Percentiles rank a stretch among this genome's conserved stretches.
These are phyloP conservation scores for Plotosus lineatus DNA, from an alignment of 2,113 vertebrate genomes.

Conservation along the genomic window DNA sequence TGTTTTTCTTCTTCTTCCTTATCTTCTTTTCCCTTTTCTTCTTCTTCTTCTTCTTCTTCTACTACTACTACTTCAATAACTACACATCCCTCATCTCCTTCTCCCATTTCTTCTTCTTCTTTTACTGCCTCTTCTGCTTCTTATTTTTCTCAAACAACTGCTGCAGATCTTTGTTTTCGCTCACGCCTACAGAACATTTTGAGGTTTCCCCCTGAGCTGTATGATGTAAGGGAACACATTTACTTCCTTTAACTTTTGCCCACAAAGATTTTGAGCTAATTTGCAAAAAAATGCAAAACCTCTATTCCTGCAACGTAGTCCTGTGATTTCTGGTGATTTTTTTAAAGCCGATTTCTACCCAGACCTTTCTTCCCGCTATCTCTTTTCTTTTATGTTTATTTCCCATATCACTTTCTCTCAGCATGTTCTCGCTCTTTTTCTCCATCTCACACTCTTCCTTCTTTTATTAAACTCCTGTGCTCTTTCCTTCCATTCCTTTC, in stretches of 20 bases:
- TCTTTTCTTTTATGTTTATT: not conserved
- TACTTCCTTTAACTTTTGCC: not conserved
- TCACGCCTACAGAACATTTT: not conserved
- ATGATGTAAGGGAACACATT: not conserved
- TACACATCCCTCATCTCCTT: too few species aligned
- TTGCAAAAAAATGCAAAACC: slow-evolving; percentile 13
- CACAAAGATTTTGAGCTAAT: not conserved
- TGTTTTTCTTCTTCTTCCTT: too few species aligned
- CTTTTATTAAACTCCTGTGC: slow-evolving; percentile 25
- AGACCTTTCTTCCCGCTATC: not conserved
- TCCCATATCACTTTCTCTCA: not conserved
- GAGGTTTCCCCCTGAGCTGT: not conserved
- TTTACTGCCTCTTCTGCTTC: too few species aligned
- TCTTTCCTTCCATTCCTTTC: slow-evolving; percentile 36
- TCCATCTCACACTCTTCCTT: slow-evolving; percentile 7
- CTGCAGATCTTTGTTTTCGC: too few species aligned
- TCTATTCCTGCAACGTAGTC: not conserved
- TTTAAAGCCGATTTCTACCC: not conserved
- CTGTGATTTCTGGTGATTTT: not conserved
- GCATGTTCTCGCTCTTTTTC: not conserved
- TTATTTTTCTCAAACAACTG: too few species aligned
- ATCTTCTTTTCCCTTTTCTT: too few species aligned
- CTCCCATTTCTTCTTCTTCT: too few species aligned
- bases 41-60: too few species aligned
- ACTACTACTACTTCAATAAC: too few species aligned